phyloP scores from a whole-genome alignment of 2,888 invertebrate genomes.

The Ischnus inquisitorius region DNA sequence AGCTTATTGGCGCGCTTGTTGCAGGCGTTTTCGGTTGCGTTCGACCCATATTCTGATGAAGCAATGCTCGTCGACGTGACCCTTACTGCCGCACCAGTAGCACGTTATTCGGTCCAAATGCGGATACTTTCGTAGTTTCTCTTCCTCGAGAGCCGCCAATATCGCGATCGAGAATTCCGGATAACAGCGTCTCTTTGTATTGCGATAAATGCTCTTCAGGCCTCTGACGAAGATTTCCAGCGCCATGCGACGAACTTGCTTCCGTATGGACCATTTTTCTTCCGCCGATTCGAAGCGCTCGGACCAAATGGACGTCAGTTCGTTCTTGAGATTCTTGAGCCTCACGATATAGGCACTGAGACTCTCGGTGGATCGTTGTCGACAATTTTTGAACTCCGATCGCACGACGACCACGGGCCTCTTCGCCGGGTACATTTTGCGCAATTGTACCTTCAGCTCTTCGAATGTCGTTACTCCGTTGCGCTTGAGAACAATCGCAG shows the following conservation, averaged over 20 bases:
- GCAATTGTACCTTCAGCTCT: constrained; percentile 9
- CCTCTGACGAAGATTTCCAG: constrained; percentile 6
- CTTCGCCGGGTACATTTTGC: not conserved
- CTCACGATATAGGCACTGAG: not conserved
- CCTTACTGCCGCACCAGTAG: constrained; percentile 30
- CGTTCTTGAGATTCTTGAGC: constrained; percentile 5
- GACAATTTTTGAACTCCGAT: constrained; percentile 27
- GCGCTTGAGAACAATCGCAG: not conserved
- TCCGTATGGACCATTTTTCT: not conserved
- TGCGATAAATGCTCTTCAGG: constrained; percentile 12
- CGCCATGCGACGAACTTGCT: not conserved
- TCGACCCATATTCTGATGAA: constrained; percentile 12
- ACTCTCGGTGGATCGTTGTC: constrained; percentile 6
- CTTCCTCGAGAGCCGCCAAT: constrained; percentile 7
- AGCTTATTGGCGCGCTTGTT: not conserved
- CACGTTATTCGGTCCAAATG: constrained; percentile 14
- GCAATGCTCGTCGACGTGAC: not conserved
- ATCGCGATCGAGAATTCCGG: constrained; percentile 14
- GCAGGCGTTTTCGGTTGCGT: not conserved
- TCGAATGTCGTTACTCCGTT: constrained; percentile 7
- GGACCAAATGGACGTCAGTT: not conserved
- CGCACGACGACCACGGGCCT: not conserved
- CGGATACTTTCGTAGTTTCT: constrained; percentile 11
- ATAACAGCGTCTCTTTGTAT: not conserved
- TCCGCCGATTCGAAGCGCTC: not conserved